These are phyloP conservation scores for Epirrhoe alternata DNA, from an alignment of 2,888 invertebrate species.

Conservation along the genomic window DNA sequence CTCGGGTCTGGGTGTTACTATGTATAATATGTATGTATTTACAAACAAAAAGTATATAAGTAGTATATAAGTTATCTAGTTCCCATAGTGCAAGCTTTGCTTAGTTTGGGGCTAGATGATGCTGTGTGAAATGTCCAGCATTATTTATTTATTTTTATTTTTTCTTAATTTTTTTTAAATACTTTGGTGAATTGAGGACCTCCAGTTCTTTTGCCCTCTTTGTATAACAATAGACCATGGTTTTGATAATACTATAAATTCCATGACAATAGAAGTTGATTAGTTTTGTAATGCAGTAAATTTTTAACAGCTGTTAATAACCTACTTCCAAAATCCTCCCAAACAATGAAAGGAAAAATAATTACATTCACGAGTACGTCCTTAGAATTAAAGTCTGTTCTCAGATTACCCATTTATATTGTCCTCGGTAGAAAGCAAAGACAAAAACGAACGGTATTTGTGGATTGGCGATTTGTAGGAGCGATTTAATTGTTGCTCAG, in stretches of 20 bases:
- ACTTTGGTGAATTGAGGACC: too few relatives aligned
- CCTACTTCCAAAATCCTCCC: background rate
- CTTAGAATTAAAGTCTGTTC: conserved; percentile 20
- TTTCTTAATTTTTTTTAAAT: too few relatives aligned
- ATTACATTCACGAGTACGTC: conserved; percentile 21
- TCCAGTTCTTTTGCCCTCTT: too few relatives aligned
- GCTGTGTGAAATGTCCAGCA: too few relatives aligned
- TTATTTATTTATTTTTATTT: too few relatives aligned
- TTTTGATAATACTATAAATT: background rate
- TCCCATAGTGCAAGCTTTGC: too few relatives aligned
- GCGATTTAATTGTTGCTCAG: conserved; percentile 7
- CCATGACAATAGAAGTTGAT: background rate
- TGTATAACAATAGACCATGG: background rate
- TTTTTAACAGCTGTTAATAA: background rate
- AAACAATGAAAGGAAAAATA: conserved; percentile 14
- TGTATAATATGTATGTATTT: too few relatives aligned
- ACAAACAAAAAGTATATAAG: too few relatives aligned
- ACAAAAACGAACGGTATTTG: conserved; percentile 6
- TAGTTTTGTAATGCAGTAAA: background rate
- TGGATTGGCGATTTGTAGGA: conserved; percentile 4
- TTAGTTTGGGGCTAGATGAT: too few relatives aligned
- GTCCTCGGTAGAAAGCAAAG: conserved; percentile 19
- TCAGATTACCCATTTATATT: conserved; percentile 28
- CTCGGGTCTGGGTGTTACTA: too few relatives aligned
- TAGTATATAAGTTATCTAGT: too few relatives aligned